A percentile compares a stretch with the other conserved stretches of the same genome.
Conservation (phyloP, 2,797 vertebrate genomes). For the Prunella strophiata region DNA sequence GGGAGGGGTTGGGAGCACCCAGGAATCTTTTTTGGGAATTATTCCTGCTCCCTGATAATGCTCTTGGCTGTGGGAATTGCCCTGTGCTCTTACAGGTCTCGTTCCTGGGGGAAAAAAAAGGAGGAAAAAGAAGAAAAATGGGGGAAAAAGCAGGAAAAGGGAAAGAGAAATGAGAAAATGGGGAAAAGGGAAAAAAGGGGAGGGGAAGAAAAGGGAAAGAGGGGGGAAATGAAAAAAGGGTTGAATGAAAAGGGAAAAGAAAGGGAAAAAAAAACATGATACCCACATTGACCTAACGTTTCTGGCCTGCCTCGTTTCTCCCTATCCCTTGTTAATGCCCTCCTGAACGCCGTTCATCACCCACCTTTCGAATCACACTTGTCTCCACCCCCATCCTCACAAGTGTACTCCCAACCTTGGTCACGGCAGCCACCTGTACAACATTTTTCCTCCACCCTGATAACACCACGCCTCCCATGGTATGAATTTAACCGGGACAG, state of each 20-base stretch:
- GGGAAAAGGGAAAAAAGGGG: background rate
- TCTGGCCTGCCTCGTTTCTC: no score
- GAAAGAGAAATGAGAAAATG: background rate
- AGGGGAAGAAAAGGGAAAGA: background rate
- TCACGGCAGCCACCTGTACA: no score
- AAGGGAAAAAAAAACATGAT: background rate
- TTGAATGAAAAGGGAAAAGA: background rate
- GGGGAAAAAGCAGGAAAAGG: background rate
- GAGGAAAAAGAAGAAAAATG: background rate
- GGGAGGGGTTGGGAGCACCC: accelerated
- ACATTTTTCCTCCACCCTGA: no score
- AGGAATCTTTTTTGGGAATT: background rate
- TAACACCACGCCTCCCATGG: no score
- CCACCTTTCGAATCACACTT: no score
- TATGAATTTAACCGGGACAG: no score
- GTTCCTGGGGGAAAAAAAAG: background rate
- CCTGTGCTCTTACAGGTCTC: background rate
- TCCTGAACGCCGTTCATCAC: no score
- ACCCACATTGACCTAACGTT: no score
- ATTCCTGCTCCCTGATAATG: background rate
- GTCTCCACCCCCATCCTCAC: no score
- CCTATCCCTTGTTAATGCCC: no score
- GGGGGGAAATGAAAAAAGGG: background rate
- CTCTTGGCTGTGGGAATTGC: background rate
- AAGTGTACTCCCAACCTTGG: no score